These are phyloP conservation scores for Cerastoderma edule DNA, from an alignment of 2,888 invertebrate species.

Conservation along the genomic window DNA sequence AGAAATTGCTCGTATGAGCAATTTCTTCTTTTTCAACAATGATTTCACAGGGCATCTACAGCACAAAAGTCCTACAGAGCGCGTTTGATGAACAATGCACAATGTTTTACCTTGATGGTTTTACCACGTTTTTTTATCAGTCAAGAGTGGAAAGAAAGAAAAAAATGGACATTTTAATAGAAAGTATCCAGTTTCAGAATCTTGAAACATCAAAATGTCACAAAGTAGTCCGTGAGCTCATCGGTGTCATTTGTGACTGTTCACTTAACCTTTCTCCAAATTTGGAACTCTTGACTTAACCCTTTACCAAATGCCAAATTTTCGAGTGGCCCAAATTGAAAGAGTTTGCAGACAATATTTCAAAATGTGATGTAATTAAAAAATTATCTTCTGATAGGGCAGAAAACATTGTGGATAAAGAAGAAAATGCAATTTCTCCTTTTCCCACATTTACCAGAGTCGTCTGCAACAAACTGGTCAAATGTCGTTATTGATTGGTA, in stretches of 20 bases:
- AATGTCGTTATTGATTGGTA: no score
- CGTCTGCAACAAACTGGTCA: no score
- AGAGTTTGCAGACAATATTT: no score
- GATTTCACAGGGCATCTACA: background rate
- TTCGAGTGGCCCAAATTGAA: no score
- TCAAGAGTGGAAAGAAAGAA: no score
- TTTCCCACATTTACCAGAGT: no score
- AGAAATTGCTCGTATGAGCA: slow-evolving; percentile 15
- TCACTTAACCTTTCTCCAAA: background rate
- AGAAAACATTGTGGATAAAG: slow-evolving; percentile 4
- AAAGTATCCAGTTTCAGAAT: slow-evolving; percentile 19
- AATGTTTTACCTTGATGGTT: no score
- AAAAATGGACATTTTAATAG: background rate
- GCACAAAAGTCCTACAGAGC: background rate
- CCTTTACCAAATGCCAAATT: background rate
- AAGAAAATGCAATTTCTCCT: no score
- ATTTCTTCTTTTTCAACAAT: background rate
- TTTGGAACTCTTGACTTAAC: background rate
- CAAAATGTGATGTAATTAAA: background rate
- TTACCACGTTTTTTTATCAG: no score
- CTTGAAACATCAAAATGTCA: slow-evolving; percentile 12
- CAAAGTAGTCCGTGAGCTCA: background rate
- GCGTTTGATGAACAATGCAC: no score
- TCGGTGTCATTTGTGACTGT: background rate
- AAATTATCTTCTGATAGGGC: background rate